phyloP scores from a whole-genome alignment of 1,140 invertebrate species.

The Teleopsis dalmanni region DNA sequence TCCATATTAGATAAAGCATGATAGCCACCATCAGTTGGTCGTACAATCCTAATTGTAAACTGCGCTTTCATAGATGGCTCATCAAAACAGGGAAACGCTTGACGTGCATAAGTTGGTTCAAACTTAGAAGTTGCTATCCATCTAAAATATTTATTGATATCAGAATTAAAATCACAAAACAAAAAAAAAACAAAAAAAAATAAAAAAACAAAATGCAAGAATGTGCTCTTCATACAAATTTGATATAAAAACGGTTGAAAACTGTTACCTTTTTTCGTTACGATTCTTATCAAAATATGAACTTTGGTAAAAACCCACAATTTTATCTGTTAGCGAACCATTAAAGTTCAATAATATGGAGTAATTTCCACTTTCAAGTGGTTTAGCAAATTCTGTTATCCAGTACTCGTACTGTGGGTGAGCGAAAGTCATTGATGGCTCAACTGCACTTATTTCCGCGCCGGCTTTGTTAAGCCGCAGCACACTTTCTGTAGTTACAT shows the following conservation, averaged over 20 bases:
- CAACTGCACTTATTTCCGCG: slow-evolving; percentile 17
- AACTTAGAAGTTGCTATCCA: slow-evolving; percentile 84
- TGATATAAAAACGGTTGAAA: neutral
- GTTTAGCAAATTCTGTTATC: slow-evolving; percentile 50
- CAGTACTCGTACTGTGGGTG: slow-evolving; percentile 58
- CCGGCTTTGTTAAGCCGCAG: slow-evolving; percentile 24
- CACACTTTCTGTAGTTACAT: slow-evolving; percentile 27
- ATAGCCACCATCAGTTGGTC: slow-evolving; percentile 55
- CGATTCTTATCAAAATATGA: slow-evolving; percentile 54
- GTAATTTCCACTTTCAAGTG: slow-evolving; percentile 54
- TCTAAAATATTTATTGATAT: slow-evolving; percentile 48
- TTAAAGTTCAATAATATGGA: slow-evolving; percentile 57
- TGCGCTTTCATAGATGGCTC: slow-evolving; percentile 89
- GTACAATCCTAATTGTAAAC: slow-evolving; percentile 70
- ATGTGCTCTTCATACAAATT: neutral
- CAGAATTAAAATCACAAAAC: neutral
- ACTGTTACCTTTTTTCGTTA: slow-evolving; percentile 53
- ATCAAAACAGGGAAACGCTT: slow-evolving; percentile 92
- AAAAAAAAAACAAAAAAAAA: neutral
- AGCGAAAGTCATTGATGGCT: slow-evolving; percentile 43
- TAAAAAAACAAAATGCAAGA: neutral
- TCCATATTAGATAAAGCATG: slow-evolving; percentile 76
- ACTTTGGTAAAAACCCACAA: slow-evolving; percentile 74
- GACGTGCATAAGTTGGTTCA: slow-evolving; percentile 85
- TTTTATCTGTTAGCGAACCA: slow-evolving; percentile 58